These are phyloP conservation scores for Sweltsa coloradensis DNA, from an alignment of 1,140 invertebrate genomes.

Conservation along the genomic window DNA sequence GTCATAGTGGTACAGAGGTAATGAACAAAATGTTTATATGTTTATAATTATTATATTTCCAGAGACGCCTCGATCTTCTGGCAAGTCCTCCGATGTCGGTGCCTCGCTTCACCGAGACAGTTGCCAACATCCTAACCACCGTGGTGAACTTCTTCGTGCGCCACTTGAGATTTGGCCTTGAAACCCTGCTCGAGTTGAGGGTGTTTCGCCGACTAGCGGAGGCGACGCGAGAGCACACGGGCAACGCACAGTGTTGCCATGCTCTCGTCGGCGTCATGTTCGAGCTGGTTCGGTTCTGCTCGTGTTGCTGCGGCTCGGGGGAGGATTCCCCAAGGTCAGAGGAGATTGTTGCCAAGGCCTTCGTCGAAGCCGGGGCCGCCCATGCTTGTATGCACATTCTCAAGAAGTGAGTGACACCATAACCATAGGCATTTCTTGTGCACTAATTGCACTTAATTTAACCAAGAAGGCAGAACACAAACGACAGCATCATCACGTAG, in stretches of 20 bases:
- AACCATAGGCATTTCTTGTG: too few species aligned
- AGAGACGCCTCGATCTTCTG: constrained; percentile 15
- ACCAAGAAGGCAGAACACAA: too few species aligned
- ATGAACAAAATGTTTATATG: too few species aligned
- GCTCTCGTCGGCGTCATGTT: constrained; percentile 12
- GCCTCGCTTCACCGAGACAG: constrained; percentile 3
- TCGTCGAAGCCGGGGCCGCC: constrained; percentile 6
- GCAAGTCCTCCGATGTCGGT: constrained; percentile 12
- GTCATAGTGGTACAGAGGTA: too few species aligned
- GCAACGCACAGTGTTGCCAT: constrained; percentile 11
- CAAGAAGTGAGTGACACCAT: constrained; percentile 10
- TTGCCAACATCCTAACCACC: constrained; percentile 10
- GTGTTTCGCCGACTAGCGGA: constrained; percentile 13
- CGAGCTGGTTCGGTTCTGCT: constrained; percentile 15
- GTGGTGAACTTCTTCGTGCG: constrained; percentile 16
- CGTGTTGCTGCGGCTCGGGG: constrained; percentile 11
- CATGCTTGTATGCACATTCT: constrained; percentile 11
- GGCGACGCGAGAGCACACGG: constrained; percentile 13
- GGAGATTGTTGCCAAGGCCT: constrained; percentile 11
- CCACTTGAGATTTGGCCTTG: constrained; percentile 10
- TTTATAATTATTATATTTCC: too few species aligned
- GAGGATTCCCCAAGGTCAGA: not conserved
- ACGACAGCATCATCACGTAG: too few species aligned
- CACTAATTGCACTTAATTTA: too few species aligned
- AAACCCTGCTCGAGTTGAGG: constrained; percentile 12